Conservation (phyloP, 2,888 invertebrate genomes). For the Apodemia mormo region DNA sequence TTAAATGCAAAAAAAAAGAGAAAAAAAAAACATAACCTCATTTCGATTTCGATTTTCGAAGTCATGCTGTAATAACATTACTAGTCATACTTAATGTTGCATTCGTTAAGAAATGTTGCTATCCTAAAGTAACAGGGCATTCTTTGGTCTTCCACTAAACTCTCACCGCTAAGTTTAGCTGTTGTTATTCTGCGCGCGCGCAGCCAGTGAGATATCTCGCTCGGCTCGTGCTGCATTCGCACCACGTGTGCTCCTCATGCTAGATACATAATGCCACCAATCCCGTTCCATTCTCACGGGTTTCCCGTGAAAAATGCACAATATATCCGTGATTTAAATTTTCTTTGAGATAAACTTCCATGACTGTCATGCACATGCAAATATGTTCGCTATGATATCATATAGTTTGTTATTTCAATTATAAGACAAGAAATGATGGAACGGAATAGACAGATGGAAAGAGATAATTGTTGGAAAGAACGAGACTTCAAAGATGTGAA, state of each 20-base stretch:
- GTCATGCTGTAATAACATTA: no score
- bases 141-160: background rate
- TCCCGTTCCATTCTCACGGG: slow-evolving; percentile 39
- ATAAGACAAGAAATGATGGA: no score
- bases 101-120: no score
- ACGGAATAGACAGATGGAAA: no score
- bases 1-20: no score
- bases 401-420: no score
- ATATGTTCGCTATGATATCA: background rate
- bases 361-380: background rate
- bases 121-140: background rate
- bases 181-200: slow-evolving; percentile 38
- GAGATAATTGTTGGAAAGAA: no score
- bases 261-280: slow-evolving; percentile 65
- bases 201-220: slow-evolving; percentile 54
- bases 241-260: slow-evolving; percentile 46
- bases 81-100: no score
- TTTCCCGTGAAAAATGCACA: slow-evolving; percentile 32
- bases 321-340: slow-evolving; percentile 30
- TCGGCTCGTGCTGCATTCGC: slow-evolving; percentile 52
- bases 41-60: no score
- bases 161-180: slow-evolving; percentile 1
- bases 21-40: no score
- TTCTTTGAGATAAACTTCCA: background rate
- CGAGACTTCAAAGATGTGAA: no score